These are phyloP conservation scores for Hassar affinis DNA, from an alignment of 2,113 vertebrate genomes.

Conservation along the genomic window DNA sequence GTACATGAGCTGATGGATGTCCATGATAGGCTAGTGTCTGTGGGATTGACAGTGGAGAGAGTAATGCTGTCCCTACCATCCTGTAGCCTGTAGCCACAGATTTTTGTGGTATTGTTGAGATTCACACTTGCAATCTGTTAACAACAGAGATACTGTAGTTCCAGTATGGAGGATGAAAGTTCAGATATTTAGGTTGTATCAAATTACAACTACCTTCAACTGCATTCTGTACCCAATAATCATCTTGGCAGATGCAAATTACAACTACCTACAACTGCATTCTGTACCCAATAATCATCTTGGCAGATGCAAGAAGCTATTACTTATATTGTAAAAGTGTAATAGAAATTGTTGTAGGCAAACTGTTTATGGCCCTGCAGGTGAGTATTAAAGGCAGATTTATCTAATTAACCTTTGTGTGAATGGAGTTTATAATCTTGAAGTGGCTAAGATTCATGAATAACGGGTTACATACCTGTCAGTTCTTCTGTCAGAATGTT, in stretches of 20 bases:
- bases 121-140: too few relatives aligned
- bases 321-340: conserved; percentile 9
- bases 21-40: neutral
- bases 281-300: too few relatives aligned
- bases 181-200: conserved; percentile 20
- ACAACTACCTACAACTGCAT: too few relatives aligned
- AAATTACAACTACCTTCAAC: too few relatives aligned
- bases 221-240: conserved; percentile 24
- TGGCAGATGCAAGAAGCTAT: conserved; percentile 5
- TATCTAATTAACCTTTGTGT: conserved; percentile 15
- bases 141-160: neutral
- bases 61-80: neutral
- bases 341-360: neutral
- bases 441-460: neutral
- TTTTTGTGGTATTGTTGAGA: too few relatives aligned
- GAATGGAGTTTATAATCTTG: neutral
- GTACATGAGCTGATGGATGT: neutral
- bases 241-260: too few relatives aligned
- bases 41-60: neutral
- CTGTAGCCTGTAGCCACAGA: neutral
- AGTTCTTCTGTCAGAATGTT: conserved; percentile 3
- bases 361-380: neutral
- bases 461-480: neutral
- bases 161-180: neutral
- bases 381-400: conserved; percentile 1